Evolutionary conservation across 1,140 invertebrate species (phyloP).

Genomic region (Battus philenor): DNA sequence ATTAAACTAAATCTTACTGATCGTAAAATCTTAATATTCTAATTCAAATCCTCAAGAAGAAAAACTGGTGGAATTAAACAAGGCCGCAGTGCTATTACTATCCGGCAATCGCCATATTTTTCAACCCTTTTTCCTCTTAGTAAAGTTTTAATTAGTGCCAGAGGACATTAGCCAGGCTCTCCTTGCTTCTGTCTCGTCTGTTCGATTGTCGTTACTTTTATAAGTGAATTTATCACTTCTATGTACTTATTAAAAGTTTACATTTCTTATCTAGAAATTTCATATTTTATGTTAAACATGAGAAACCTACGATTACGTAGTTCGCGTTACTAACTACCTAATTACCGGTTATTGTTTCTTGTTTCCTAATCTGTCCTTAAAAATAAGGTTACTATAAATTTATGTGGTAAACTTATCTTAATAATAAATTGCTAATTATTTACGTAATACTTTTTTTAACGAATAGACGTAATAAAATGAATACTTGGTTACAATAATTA

Average conservation of each 20-base stretch:
- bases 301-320: no score
- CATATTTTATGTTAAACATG: background rate
- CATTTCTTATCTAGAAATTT: no score
- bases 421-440: no score
- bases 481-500: no score
- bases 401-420: no score
- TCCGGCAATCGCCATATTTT: constrained; percentile 65
- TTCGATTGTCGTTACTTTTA: constrained; percentile 23
- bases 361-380: no score
- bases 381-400: no score
- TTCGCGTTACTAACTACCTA: no score
- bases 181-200: constrained; percentile 44
- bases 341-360: no score
- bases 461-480: no score
- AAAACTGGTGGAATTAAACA: constrained; percentile 59
- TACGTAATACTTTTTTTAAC: no score
- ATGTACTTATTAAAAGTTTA: background rate
- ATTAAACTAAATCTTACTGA: no score
- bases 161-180: constrained; percentile 67
- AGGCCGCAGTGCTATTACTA: constrained; percentile 62
- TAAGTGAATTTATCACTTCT: constrained; percentile 6
- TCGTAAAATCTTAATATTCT: constrained; percentile 43
- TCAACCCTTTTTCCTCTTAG: constrained; percentile 67
- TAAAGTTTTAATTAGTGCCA: constrained; percentile 74
- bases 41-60: constrained; percentile 45